A percentile compares a stretch with the other conserved stretches of the same genome.
These are phyloP conservation scores for Heteromormyrus szaboi DNA, from an alignment of 2,797 vertebrate genomes.

Conservation along the genomic window DNA sequence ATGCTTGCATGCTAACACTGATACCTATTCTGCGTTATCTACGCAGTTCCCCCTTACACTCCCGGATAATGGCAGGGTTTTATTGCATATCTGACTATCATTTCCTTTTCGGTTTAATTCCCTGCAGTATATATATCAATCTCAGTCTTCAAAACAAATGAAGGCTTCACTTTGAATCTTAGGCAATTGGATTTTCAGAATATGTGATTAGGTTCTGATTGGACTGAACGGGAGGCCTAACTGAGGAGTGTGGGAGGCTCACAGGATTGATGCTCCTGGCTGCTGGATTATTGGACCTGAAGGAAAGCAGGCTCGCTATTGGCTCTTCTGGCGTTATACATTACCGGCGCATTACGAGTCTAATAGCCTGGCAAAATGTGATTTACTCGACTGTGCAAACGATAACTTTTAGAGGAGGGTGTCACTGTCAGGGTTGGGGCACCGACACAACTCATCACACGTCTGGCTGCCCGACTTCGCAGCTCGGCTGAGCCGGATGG, in stretches of 20 bases:
- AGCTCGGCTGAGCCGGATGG: background rate
- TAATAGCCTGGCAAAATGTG: background rate
- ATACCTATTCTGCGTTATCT: background rate
- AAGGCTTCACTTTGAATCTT: background rate
- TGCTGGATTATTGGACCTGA: background rate
- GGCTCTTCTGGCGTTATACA: background rate
- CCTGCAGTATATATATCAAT: constrained; percentile 4
- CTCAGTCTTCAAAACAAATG: background rate
- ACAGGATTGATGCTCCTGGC: background rate
- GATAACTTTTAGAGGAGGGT: background rate
- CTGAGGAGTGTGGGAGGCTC: background rate
- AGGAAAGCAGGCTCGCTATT: background rate
- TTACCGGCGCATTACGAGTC: background rate
- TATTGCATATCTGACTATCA: background rate
- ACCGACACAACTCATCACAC: background rate
- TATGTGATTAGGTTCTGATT: background rate
- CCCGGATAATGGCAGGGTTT: background rate
- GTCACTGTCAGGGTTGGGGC: background rate
- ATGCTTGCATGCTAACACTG: background rate
- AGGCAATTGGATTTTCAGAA: background rate
- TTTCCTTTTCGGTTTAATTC: background rate
- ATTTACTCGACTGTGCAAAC: background rate
- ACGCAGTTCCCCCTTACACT: background rate
- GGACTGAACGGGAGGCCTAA: background rate
- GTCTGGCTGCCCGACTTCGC: background rate